These are phyloP conservation scores for Melinaea marsaeus DNA, from an alignment of 2,888 invertebrate species.

Conservation along the genomic window DNA sequence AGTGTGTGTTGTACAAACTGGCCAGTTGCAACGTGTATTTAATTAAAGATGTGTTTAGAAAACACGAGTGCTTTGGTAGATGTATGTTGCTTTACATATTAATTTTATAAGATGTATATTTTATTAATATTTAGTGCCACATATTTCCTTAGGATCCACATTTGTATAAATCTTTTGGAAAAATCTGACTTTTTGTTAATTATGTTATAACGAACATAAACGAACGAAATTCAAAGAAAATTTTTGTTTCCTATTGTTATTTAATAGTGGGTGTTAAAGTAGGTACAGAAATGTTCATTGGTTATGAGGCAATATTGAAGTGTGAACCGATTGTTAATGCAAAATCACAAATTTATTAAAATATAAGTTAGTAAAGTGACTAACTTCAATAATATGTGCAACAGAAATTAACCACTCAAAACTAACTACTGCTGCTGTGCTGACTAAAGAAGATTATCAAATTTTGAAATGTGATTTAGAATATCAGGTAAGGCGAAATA, in stretches of 20 bases:
- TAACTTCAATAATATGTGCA: constrained; percentile 40
- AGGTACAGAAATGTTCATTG: constrained; percentile 45
- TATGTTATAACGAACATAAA: constrained; percentile 38
- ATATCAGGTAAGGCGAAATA: constrained; percentile 38
- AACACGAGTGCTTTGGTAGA: constrained; percentile 41
- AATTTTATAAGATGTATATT: too few relatives aligned
- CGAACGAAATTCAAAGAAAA: constrained; percentile 40
- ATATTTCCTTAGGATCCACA: constrained; percentile 29
- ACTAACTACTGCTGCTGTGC: too few relatives aligned
- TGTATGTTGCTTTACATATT: constrained; percentile 19
- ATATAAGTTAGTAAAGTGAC: constrained; percentile 37
- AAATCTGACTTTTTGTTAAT: constrained; percentile 38
- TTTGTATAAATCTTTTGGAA: constrained; percentile 24
- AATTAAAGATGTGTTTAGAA: constrained; percentile 48
- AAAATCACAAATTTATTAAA: constrained; percentile 42
- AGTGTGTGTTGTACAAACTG: constrained; percentile 36
- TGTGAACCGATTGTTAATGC: constrained; percentile 41
- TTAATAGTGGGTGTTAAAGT: constrained; percentile 38
- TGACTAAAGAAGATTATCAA: constrained; percentile 45
- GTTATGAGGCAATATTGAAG: constrained; percentile 42
- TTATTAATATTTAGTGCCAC: constrained; percentile 8
- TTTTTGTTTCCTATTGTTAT: constrained; percentile 49
- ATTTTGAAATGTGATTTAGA: constrained; percentile 47
- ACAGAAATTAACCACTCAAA: constrained; percentile 42
- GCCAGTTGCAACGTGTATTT: constrained; percentile 48